Conservation (phyloP, 2,797 vertebrate genomes). For the Botia kubotai region DNA sequence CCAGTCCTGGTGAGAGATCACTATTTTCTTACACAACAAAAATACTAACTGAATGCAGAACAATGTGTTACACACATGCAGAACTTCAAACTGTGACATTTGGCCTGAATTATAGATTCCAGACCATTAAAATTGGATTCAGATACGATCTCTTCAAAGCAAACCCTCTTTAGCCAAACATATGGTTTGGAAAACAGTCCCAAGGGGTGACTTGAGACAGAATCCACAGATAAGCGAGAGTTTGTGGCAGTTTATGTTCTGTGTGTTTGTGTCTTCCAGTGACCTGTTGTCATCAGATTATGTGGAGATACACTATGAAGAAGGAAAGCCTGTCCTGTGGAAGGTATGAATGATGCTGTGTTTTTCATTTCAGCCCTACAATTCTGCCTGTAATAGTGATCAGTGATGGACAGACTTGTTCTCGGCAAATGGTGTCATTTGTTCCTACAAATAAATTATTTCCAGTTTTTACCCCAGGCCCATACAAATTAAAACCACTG, state of each 20-base stretch:
- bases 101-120: neutral
- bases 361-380: neutral
- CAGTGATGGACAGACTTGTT: too few relatives aligned
- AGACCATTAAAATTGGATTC: neutral
- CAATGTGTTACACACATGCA: slow-evolving; percentile 7
- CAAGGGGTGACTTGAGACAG: neutral
- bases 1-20: too few relatives aligned
- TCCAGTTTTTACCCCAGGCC: too few relatives aligned
- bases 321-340: slow-evolving; percentile 85
- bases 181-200: neutral
- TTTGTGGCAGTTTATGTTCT: neutral
- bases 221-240: slow-evolving; percentile 1
- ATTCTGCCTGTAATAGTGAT: neutral
- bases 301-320: slow-evolving; percentile 94
- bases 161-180: neutral
- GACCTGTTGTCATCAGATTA: slow-evolving; percentile 95
- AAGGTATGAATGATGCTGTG: slow-evolving; percentile 82
- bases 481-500: too few relatives aligned
- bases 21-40: neutral
- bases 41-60: neutral
- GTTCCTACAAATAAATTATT: too few relatives aligned
- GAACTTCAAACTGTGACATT: neutral
- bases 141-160: neutral
- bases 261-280: slow-evolving; percentile 77
- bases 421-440: too few relatives aligned